Evolutionary conservation across 1,140 invertebrate genomes (phyloP), one percentile per base, ranked within the genome.

Genomic region (Temnothorax nylanderi): DNA sequence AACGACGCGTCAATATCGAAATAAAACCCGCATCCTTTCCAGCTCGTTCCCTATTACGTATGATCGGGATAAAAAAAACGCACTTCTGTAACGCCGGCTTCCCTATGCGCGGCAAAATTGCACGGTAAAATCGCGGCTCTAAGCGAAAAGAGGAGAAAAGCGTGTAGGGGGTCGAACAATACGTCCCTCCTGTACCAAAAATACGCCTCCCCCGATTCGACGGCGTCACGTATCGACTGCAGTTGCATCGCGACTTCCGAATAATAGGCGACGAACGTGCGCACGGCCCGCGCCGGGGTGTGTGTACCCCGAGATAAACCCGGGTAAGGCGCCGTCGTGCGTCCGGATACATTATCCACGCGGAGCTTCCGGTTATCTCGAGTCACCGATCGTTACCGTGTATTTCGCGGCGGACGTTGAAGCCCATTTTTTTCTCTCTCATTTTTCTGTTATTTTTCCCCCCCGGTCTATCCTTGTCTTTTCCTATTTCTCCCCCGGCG

Each of bases 351-450:
- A 7, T 51, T 77, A 81, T 13, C 75, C 41, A 56, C 32, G 44
- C 64, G 62, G 26, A 49, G 87, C 60, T 82, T 90, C 72, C 88
- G 71, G 71, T 86, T 86, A 86, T 88, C 85, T 86, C 18, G 67
- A 81, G 75, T 65, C 87, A 87, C 84, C 84, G 65, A 86, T 78
- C 85, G 76, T 88, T 87, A 88, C 37, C 64, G 44, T 49, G 64
- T 74, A 75, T 82, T 80, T 69, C 54, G 37, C 77, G 64, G 54
- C 54, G 77, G 71, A 88, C 72, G 32, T 71, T 85, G 65, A 72
- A 85, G 60, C 64, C 49, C 44, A 60, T 71, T 76, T 85, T 75
- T 85, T 49, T 60, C 49, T n/a, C 62, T 16, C n/a, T 69, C 47
- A 26, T 56, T 60, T 74, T 26, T 47, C 32, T 64, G 26, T 8